These are phyloP conservation scores for Panzeria rudis DNA, from an alignment of 2,888 invertebrate genomes.

Conservation along the genomic window DNA sequence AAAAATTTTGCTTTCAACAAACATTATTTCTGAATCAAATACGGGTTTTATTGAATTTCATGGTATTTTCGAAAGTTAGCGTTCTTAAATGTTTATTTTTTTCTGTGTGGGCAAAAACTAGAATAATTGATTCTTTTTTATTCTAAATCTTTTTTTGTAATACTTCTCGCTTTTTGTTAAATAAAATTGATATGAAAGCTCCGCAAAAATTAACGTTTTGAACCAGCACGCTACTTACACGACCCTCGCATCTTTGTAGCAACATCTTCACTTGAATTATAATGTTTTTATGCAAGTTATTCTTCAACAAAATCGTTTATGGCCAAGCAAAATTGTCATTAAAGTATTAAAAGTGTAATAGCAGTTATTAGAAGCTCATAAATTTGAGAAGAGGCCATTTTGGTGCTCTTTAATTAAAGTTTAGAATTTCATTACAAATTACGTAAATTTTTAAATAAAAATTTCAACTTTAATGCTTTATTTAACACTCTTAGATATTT, in stretches of 20 bases:
- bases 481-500: slow-evolving; percentile 8
- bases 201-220: neutral
- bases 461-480: neutral
- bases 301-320: slow-evolving; percentile 7
- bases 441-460: neutral
- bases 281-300: slow-evolving; percentile 33
- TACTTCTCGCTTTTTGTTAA: too few species aligned
- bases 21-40: too few species aligned
- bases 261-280: slow-evolving; percentile 12
- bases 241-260: neutral
- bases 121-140: too few species aligned
- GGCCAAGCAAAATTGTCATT: slow-evolving; percentile 38
- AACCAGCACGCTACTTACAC: neutral
- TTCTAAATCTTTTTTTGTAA: too few species aligned
- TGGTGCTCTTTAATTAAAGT: slow-evolving; percentile 40
- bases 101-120: too few species aligned
- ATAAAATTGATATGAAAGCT: neutral
- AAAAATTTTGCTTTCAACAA: too few species aligned
- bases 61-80: too few species aligned
- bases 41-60: too few species aligned
- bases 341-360: slow-evolving; percentile 61
- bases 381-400: slow-evolving; percentile 48
- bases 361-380: slow-evolving; percentile 56
- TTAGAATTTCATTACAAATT: slow-evolving; percentile 38
- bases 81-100: too few species aligned